These are phyloP conservation scores for Toxotes chatareus DNA, from an alignment of 2,113 vertebrate species.

Conservation along the genomic window DNA sequence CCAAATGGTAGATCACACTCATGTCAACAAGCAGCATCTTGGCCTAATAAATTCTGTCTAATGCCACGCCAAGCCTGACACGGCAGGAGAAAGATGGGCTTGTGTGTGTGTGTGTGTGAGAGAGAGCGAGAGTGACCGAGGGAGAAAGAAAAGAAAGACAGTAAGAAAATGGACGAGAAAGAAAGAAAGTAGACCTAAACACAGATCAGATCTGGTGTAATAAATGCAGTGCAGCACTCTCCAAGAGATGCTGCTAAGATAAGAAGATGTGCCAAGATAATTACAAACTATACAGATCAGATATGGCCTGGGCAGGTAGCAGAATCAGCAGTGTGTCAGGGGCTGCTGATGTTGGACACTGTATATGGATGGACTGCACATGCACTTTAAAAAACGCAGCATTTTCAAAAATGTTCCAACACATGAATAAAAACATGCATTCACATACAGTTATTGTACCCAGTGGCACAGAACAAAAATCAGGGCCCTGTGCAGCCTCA, in stretches of 20 bases:
- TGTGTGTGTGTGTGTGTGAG: constrained; percentile 15
- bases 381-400: neutral
- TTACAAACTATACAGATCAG: constrained; percentile 58
- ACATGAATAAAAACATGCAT: neutral
- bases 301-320: constrained; percentile 35
- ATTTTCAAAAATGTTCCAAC: neutral
- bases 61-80: constrained; percentile 65
- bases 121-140: neutral
- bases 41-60: constrained; percentile 81
- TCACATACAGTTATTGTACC: neutral
- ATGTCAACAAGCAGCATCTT: constrained; percentile 81
- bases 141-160: constrained; percentile 1
- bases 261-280: constrained; percentile 58
- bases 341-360: constrained; percentile 24
- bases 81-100: constrained; percentile 63
- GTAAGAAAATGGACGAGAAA: constrained; percentile 3
- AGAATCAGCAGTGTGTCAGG: constrained; percentile 41
- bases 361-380: constrained; percentile 23
- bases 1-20: constrained; percentile 79
- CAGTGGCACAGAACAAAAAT: neutral
- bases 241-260: constrained; percentile 36
- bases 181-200: constrained; percentile 25
- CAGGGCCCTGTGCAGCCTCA: too few relatives aligned
- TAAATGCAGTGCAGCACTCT: constrained; percentile 50
- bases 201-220: constrained; percentile 52